phyloP scores from a whole-genome alignment of 2,888 invertebrate genomes.

The Fragum sueziense region DNA sequence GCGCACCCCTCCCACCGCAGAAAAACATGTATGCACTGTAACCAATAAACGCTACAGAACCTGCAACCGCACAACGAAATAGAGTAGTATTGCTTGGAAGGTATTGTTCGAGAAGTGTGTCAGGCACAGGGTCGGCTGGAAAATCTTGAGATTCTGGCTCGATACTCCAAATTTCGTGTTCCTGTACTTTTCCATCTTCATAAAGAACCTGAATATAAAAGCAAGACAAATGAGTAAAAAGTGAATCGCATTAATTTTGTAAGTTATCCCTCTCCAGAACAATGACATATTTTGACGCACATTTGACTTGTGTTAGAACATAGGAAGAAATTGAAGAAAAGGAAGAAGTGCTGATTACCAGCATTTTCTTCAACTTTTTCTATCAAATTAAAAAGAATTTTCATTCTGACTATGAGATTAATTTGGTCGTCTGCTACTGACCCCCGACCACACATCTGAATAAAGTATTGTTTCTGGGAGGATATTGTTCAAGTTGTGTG shows the following conservation, averaged over 20 bases:
- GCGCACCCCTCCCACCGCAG: constrained; percentile 46
- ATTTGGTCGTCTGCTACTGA: neutral
- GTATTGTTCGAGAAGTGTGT: constrained; percentile 41
- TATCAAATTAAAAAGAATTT: neutral
- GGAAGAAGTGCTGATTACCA: neutral
- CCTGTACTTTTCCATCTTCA: constrained; percentile 67
- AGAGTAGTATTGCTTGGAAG: constrained; percentile 49
- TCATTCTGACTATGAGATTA: neutral
- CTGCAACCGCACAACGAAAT: constrained; percentile 30
- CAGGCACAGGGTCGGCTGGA: constrained; percentile 41
- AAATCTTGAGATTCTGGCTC: constrained; percentile 69
- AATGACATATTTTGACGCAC: neutral
- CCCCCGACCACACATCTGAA: constrained; percentile 33
- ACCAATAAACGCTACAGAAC: constrained; percentile 24
- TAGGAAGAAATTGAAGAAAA: neutral
- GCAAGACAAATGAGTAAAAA: too few species aligned
- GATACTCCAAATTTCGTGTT: constrained; percentile 70
- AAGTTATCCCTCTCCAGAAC: neutral
- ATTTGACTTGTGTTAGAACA: neutral
- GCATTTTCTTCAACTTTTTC: neutral
- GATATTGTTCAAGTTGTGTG: constrained; percentile 41
- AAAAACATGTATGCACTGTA: constrained; percentile 45
- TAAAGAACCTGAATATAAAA: constrained; percentile 61
- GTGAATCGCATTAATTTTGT: neutral
- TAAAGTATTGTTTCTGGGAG: constrained; percentile 44